Evolutionary conservation across 2,888 invertebrate species (phyloP).

Genomic region (Oligia latruncula): DNA sequence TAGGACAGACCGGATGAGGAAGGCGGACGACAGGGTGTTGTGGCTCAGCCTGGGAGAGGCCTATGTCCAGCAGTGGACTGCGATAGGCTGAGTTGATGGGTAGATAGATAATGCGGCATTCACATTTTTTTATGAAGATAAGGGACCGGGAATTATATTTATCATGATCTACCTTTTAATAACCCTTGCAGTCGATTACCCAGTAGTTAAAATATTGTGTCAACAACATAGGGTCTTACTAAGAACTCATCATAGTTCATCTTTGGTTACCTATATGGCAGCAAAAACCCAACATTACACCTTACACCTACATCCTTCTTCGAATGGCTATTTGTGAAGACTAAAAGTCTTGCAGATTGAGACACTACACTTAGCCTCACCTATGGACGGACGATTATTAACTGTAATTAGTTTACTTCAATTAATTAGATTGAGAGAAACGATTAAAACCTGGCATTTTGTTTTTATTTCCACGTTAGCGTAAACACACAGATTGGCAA

Average conservation of each 20-base stretch:
- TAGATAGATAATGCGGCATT: not conserved
- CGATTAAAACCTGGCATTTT: slow-evolving; percentile 21
- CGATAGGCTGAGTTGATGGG: not conserved
- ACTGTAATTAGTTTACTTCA: slow-evolving; percentile 27
- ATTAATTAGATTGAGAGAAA: slow-evolving; percentile 32
- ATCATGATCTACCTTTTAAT: not conserved
- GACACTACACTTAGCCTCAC: slow-evolving; percentile 27
- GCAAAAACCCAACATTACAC: slow-evolving; percentile 18
- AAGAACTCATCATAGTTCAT: not conserved
- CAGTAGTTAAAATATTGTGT: not conserved
- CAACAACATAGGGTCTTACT: not conserved
- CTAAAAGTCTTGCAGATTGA: slow-evolving; percentile 37
- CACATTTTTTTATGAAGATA: not conserved
- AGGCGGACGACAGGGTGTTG: not conserved
- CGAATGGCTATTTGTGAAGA: slow-evolving; percentile 11
- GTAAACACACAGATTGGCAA: not conserved
- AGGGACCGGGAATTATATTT: not conserved
- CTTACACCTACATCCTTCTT: slow-evolving; percentile 12
- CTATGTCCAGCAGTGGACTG: not conserved
- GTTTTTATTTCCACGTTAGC: slow-evolving; percentile 22
- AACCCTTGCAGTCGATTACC: not conserved
- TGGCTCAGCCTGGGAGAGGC: too few species aligned
- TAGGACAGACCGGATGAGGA: not conserved
- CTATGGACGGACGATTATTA: slow-evolving; percentile 25
- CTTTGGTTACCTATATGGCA: not conserved